Conservation (phyloP, 2,888 invertebrate species). For the Heliconius sara region DNA sequence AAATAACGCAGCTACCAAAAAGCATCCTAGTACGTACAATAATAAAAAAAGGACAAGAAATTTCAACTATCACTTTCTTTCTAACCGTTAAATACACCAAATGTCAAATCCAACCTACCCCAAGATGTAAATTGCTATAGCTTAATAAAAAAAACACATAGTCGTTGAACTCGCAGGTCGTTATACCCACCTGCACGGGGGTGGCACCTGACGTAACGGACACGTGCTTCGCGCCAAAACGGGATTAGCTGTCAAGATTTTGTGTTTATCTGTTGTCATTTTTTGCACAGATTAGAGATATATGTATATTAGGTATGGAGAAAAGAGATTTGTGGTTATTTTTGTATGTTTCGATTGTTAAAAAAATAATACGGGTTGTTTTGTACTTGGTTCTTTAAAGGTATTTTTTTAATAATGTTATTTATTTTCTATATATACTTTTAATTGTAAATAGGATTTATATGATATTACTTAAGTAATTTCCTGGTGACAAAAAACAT, state of each 20-base stretch:
- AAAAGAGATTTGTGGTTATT: neutral
- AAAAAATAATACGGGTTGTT: too few species aligned
- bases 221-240: slow-evolving; percentile 69
- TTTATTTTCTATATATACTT: too few species aligned
- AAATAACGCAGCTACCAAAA: too few species aligned
- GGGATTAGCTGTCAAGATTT: slow-evolving; percentile 31
- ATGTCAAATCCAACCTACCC: slow-evolving; percentile 42
- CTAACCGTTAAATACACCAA: slow-evolving; percentile 36
- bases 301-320: neutral
- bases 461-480: neutral
- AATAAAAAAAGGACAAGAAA: neutral
- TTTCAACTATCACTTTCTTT: slow-evolving; percentile 14
- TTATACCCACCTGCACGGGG: slow-evolving; percentile 49
- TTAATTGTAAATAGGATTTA: neutral
- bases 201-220: slow-evolving; percentile 75
- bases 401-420: neutral
- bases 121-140: slow-evolving; percentile 34
- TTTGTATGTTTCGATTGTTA: neutral
- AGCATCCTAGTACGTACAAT: neutral
- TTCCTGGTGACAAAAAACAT: neutral
- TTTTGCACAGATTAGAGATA: slow-evolving; percentile 32
- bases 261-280: slow-evolving; percentile 34
- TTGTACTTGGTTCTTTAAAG: neutral
- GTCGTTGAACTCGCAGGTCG: slow-evolving; percentile 47
- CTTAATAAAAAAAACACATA: slow-evolving; percentile 34